These are phyloP conservation scores for Rhadina sibilatrix DNA, from an alignment of 2,113 vertebrate species.

Conservation along the genomic window DNA sequence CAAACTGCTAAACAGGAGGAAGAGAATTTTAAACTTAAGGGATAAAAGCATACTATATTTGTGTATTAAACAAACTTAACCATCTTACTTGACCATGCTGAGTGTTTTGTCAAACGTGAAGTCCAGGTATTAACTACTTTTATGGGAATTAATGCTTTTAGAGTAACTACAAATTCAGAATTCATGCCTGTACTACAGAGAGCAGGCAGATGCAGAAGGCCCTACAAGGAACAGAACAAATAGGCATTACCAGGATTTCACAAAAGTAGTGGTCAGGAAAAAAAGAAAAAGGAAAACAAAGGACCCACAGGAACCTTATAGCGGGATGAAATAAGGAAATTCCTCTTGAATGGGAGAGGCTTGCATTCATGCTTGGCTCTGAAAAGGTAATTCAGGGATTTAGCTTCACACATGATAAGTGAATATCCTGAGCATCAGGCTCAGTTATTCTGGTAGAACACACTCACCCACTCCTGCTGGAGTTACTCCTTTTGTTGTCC, in stretches of 20 bases:
- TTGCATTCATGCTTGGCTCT: not conserved
- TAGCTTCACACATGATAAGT: not conserved
- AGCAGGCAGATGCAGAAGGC: not conserved
- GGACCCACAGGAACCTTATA: not conserved
- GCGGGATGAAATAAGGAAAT: not conserved
- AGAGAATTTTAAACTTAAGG: not conserved
- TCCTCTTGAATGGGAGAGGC: not conserved
- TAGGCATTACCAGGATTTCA: not conserved
- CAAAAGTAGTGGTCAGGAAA: not conserved
- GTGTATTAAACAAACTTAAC: slow-evolving; percentile 11
- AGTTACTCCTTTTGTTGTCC: not conserved
- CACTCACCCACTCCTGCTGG: not conserved
- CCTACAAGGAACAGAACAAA: not conserved
- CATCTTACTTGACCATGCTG: not conserved
- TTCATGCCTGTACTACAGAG: not conserved
- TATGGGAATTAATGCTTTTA: not conserved
- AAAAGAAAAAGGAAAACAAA: not conserved
- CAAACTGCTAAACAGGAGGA: slow-evolving; percentile 31
- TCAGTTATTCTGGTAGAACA: not conserved
- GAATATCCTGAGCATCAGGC: not conserved
- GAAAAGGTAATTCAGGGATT: not conserved
- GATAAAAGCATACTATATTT: not conserved
- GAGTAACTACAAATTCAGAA: not conserved
- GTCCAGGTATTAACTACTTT: not conserved
- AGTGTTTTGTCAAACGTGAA: not conserved